These are phyloP conservation scores for Pinctada fucata DNA, from an alignment of 2,888 invertebrate species.

Conservation along the genomic window DNA sequence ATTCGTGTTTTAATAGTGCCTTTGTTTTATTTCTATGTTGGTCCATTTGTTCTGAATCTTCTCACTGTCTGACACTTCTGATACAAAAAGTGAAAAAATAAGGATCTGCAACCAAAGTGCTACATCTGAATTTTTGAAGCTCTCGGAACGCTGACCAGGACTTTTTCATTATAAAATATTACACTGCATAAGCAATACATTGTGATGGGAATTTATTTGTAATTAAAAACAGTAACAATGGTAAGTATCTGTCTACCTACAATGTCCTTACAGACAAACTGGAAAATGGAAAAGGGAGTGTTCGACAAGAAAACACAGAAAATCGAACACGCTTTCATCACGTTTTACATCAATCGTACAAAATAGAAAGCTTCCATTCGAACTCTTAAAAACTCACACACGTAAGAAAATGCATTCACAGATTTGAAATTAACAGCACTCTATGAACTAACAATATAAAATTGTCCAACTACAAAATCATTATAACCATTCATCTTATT, in stretches of 20 bases:
- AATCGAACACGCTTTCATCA: not conserved
- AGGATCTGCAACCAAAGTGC: no score
- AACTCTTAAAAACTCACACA: not conserved
- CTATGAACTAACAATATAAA: not conserved
- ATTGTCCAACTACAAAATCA: not conserved
- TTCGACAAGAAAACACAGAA: constrained; percentile 2
- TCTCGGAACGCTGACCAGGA: no score
- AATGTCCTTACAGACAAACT: not conserved
- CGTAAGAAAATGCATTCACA: no score
- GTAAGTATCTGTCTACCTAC: constrained; percentile 19
- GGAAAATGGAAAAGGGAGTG: not conserved
- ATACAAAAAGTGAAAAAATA: no score
- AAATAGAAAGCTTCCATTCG: not conserved
- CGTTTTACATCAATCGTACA: not conserved
- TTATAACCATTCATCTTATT: no score
- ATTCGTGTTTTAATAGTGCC: no score
- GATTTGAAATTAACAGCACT: not conserved
- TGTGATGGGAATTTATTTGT: constrained; percentile 45
- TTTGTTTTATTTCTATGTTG: no score
- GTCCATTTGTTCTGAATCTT: no score
- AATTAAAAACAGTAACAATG: constrained; percentile 45
- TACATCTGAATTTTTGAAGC: no score
- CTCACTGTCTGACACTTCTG: no score
- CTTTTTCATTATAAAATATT: no score
- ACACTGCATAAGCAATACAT: not conserved